Conservation (phyloP, 2,113 vertebrate species). For the Oncorhynchus clarkii region DNA sequence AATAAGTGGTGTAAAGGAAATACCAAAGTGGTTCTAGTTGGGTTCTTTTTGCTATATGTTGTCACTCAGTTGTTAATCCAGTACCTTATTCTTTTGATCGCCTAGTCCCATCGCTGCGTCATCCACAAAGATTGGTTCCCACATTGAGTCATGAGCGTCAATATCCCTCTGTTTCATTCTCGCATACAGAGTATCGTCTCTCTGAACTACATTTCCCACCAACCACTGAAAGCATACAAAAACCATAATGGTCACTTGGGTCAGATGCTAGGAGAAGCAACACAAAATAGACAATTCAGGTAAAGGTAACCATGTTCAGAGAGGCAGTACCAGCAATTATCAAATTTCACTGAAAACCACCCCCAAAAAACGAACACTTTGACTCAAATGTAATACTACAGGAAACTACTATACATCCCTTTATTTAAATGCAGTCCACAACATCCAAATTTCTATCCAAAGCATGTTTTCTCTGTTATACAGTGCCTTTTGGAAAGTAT, state of each 20-base stretch:
- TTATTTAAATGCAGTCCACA: too few species aligned
- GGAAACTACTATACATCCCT: too few species aligned
- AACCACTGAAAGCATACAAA: slow-evolving; percentile 72
- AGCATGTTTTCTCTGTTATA: neutral
- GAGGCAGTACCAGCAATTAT: neutral
- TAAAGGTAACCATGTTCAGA: slow-evolving; percentile 15
- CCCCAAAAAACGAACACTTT: neutral
- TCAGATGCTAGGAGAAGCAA: neutral
- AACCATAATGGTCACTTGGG: slow-evolving; percentile 41
- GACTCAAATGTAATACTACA: too few species aligned
- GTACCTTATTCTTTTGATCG: slow-evolving; percentile 78
- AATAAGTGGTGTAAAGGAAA: slow-evolving; percentile 6
- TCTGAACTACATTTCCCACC: slow-evolving; percentile 77
- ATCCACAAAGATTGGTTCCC: slow-evolving; percentile 80
- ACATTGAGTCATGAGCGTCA: slow-evolving; percentile 76
- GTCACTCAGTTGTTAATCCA: slow-evolving; percentile 19
- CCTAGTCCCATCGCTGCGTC: slow-evolving; percentile 76
- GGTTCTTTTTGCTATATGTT: slow-evolving; percentile 4
- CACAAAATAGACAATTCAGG: neutral
- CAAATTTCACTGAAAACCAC: neutral
- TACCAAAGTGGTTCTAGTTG: slow-evolving; percentile 3
- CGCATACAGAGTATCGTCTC: slow-evolving; percentile 77
- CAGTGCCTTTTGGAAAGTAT: too few species aligned
- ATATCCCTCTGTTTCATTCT: slow-evolving; percentile 80
- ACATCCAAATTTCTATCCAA: too few species aligned